Base-by-base conservation (phyloP, 2,113 vertebrate species). In the Labeo rohita region DNA sequence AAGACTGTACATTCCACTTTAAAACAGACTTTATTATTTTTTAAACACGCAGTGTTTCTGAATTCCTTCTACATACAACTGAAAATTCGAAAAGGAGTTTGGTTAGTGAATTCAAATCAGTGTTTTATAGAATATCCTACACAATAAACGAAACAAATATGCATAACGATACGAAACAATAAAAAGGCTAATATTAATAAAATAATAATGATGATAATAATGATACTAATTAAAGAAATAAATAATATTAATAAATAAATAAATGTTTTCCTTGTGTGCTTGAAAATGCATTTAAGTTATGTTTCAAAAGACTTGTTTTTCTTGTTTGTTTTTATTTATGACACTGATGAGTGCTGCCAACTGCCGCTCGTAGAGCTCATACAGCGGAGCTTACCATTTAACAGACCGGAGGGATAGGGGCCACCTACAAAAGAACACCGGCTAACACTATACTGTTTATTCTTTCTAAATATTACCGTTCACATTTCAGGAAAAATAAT, bases 11-110 rank as follows among this genome's bases (percentile, higher is more conserved):
- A 15, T 73, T 80, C 36, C 18, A 56, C 10, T 70, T 61, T 12
- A 34, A 86, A 52, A 15, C 15, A 70, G 43, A 66, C 36, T 59
- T 16, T 84, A n/a, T n/a, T 61, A 21, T 73, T 74, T 49, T 21
- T 47, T 12, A 28, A 28, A 28, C 9, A 52, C 15, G 50, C 52
- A 36, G 10, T 36, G 13, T 77, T 74, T 45, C 6, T 28, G n/a
- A 28, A 13, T 50, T 75, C 49, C 12, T 75, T 28, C 39, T n/a
- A 66, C 5, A 21, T 6, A 13, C 63, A 12, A 28, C 11, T 28
- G n/a, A 49, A 75, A 49, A 49, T 72, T 49, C 10, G 3, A n/a
- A 45, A 47, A 8, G 6, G 7, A 1, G 10, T 23, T 28, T 23
- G n/a, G 16, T 77, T 39, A n/a, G 45, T 75, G n/a, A 50, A 13